These are phyloP conservation scores for Pseudopodoces humilis DNA, from an alignment of 2,113 vertebrate genomes.

Conservation along the genomic window DNA sequence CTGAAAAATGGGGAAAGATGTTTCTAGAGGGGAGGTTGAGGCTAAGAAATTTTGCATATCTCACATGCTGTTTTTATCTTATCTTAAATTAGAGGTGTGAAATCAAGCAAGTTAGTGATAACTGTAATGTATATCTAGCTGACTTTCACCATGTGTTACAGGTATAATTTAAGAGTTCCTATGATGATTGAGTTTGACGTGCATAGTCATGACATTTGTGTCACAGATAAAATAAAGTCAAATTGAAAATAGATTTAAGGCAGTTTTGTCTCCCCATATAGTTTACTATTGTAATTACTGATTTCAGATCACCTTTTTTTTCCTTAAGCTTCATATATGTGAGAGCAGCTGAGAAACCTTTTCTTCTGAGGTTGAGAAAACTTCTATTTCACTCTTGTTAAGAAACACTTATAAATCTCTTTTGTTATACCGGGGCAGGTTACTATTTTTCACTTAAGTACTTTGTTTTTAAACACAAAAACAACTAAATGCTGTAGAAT, in stretches of 20 bases:
- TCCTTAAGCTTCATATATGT: neutral
- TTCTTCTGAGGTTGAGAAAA: neutral
- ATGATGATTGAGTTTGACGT: neutral
- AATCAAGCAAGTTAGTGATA: neutral
- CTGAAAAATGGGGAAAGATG: neutral
- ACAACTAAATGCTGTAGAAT: neutral
- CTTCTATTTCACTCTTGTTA: neutral
- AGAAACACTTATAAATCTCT: neutral
- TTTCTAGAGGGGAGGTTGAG: neutral
- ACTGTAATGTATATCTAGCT: neutral
- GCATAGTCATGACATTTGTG: neutral
- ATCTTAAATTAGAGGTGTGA: neutral
- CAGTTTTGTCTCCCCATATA: neutral
- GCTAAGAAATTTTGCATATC: neutral
- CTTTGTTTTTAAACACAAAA: neutral
- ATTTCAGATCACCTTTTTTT: neutral
- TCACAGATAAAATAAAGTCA: neutral
- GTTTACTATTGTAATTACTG: neutral
- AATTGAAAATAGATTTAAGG: neutral
- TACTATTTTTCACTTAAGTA: neutral
- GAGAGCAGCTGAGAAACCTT: neutral
- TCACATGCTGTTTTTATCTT: neutral
- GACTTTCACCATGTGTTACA: neutral
- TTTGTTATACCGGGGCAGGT: neutral
- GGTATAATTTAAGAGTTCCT: neutral